Conservation (phyloP, 2,113 vertebrate genomes). For the Alosa alosa region DNA sequence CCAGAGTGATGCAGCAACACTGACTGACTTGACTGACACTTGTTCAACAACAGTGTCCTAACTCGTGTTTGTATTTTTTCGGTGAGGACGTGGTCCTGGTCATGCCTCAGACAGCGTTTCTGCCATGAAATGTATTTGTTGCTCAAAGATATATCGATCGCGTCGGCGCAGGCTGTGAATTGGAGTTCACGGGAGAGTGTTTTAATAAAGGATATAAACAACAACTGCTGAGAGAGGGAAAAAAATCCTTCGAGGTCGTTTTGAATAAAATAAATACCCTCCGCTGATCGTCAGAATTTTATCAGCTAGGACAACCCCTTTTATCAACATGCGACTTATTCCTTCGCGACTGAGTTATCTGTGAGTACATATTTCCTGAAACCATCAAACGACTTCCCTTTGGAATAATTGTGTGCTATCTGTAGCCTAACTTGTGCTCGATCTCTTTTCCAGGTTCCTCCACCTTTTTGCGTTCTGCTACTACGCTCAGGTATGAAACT, state of each 20-base stretch:
- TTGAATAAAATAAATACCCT: constrained; percentile 1
- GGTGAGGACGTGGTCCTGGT: constrained; percentile 8
- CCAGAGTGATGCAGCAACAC: constrained; percentile 13
- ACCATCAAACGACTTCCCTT: not conserved
- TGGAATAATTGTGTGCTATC: not conserved
- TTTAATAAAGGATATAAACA: constrained; percentile 10
- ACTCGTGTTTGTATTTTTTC: constrained; percentile 7
- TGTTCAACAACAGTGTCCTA: constrained; percentile 3
- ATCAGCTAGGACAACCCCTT: constrained; percentile 38
- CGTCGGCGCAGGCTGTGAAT: constrained; percentile 18
- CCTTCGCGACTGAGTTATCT: constrained; percentile 68
- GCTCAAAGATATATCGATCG: constrained; percentile 18
- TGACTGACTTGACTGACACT: constrained; percentile 15
- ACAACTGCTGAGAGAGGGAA: not conserved
- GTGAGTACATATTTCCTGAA: constrained; percentile 59
- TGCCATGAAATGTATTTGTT: constrained; percentile 11
- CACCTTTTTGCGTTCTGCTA: constrained; percentile 90
- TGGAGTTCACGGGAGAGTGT: constrained; percentile 1
- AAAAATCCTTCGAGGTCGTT: not conserved
- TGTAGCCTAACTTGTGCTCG: constrained; percentile 17
- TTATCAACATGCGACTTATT: constrained; percentile 66
- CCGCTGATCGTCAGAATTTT: constrained; percentile 34
- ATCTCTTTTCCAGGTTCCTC: constrained; percentile 79
- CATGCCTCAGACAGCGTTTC: constrained; percentile 26
- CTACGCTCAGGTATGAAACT: constrained; percentile 85